Evolutionary conservation across 2,888 invertebrate genomes (phyloP).

Genomic region (Thumatha senex): DNA sequence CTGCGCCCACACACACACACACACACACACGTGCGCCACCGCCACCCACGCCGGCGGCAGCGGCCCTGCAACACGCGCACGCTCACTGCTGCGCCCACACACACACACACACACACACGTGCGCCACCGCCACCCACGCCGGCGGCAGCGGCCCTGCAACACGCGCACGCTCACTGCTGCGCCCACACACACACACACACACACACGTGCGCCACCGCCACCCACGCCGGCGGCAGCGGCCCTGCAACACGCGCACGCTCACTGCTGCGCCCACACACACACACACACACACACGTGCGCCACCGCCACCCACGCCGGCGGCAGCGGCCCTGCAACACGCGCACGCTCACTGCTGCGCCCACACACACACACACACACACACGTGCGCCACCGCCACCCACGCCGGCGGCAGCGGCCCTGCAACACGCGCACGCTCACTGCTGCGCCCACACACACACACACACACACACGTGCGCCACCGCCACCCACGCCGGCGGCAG

Average conservation of each 20-base stretch:
- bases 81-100: background rate
- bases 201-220: conserved; percentile 90
- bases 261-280: background rate
- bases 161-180: background rate
- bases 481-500: conserved; percentile 90
- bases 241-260: conserved; percentile 67
- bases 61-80: conserved; percentile 83
- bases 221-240: conserved; percentile 90
- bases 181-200: too few species aligned
- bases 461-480: conserved; percentile 90
- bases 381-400: conserved; percentile 90
- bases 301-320: conserved; percentile 90
- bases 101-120: too few species aligned
- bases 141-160: conserved; percentile 91
- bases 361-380: too few species aligned
- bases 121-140: conserved; percentile 89
- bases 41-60: conserved; percentile 90
- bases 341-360: background rate
- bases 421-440: background rate
- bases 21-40: conserved; percentile 90
- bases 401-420: conserved; percentile 91
- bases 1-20: background rate
- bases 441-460: background rate
- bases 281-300: too few species aligned
- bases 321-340: conserved; percentile 87